phyloP scores from a whole-genome alignment of 2,888 invertebrate species.

The Cryptocheilus praepositus region DNA sequence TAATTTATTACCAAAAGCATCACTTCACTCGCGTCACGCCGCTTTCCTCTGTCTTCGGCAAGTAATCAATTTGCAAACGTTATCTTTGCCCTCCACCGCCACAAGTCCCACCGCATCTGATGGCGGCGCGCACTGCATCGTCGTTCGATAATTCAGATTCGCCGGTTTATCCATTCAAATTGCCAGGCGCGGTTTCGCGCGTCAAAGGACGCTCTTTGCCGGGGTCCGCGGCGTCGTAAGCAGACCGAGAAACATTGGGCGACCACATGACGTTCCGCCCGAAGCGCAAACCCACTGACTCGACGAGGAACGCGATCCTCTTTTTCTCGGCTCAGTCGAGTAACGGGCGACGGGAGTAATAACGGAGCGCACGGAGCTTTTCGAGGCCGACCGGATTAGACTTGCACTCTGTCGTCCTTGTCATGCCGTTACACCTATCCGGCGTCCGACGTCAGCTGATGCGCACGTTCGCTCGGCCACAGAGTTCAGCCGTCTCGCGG shows the following conservation, averaged over 20 bases:
- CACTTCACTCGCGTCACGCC: too few relatives aligned
- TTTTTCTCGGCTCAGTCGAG: constrained; percentile 47
- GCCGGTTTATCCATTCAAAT: too few relatives aligned
- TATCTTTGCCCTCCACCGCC: too few relatives aligned
- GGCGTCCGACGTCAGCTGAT: background rate
- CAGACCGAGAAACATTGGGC: constrained; percentile 40
- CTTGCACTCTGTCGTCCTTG: constrained; percentile 35
- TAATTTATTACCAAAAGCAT: too few relatives aligned
- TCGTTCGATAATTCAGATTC: too few relatives aligned
- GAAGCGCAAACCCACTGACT: constrained; percentile 43
- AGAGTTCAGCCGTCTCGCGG: too few relatives aligned
- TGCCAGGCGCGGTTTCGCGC: too few relatives aligned
- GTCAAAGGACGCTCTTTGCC: background rate
- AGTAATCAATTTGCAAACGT: too few relatives aligned
- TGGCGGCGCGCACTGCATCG: too few relatives aligned
- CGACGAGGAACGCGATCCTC: constrained; percentile 39
- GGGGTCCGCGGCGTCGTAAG: background rate
- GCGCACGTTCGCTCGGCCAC: too few relatives aligned
- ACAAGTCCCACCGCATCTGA: too few relatives aligned
- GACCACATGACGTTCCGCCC: constrained; percentile 29
- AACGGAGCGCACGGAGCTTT: constrained; percentile 63
- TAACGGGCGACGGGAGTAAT: constrained; percentile 67
- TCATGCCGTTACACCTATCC: constrained; percentile 39
- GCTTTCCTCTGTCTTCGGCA: too few relatives aligned
- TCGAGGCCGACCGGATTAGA: constrained; percentile 66